These are phyloP conservation scores for Amblyjoppa fuscipennis DNA, from an alignment of 2,888 invertebrate species.

Conservation along the genomic window DNA sequence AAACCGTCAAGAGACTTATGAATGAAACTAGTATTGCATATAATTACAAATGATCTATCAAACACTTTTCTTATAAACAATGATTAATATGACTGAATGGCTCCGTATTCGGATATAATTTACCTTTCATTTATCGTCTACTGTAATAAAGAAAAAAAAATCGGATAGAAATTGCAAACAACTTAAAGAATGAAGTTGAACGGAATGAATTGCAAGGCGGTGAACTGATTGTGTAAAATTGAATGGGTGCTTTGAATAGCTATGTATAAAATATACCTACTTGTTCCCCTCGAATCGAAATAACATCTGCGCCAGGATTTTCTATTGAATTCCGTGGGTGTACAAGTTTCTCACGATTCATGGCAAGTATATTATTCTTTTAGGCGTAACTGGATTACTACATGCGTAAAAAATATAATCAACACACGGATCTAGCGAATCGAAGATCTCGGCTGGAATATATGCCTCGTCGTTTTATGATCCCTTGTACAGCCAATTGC, in stretches of 20 bases:
- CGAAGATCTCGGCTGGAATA: constrained; percentile 48
- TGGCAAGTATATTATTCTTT: constrained; percentile 64
- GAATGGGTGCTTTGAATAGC: constrained; percentile 61
- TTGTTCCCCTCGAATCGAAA: constrained; percentile 62
- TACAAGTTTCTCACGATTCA: constrained; percentile 67
- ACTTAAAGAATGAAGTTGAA: constrained; percentile 42
- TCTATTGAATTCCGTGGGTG: constrained; percentile 66
- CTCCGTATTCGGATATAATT: neutral
- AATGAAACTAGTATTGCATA: neutral
- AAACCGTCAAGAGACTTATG: neutral
- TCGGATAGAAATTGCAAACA: constrained; percentile 33
- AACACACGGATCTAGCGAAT: constrained; percentile 58
- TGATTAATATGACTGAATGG: neutral
- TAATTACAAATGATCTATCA: neutral
- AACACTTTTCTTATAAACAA: neutral
- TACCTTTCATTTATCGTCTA: neutral
- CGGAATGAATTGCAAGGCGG: constrained; percentile 24
- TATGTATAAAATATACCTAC: constrained; percentile 36
- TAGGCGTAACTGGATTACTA: constrained; percentile 34
- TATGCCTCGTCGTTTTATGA: constrained; percentile 26
- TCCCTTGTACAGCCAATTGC: constrained; percentile 19
- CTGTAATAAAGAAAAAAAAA: neutral
- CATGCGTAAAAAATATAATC: constrained; percentile 55
- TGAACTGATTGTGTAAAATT: constrained; percentile 60
- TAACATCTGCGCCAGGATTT: constrained; percentile 65